phyloP scores from a whole-genome alignment of 2,888 invertebrate genomes.

The Megastigmus dorsalis region DNA sequence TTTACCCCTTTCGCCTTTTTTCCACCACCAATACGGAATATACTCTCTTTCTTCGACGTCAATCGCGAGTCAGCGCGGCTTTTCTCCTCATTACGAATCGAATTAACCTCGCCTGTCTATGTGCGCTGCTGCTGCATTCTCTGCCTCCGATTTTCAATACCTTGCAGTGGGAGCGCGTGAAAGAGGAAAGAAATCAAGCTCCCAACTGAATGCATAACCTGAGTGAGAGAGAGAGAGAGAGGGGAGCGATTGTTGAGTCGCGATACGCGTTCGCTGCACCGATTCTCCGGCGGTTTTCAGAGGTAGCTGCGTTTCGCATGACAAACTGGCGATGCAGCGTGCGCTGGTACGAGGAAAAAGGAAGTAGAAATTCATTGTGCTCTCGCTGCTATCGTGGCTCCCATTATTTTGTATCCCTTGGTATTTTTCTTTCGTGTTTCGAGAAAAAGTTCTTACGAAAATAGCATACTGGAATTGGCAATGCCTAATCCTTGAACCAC shows the following conservation, averaged over 20 bases:
- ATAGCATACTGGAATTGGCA: too few relatives aligned
- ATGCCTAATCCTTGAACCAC: too few relatives aligned
- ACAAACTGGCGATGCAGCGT: not conserved
- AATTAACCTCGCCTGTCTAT: constrained; percentile 59
- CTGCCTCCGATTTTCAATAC: constrained; percentile 1
- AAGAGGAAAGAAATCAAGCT: constrained; percentile 23
- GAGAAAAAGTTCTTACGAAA: too few relatives aligned
- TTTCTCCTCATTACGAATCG: constrained; percentile 60
- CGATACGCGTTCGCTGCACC: not conserved
- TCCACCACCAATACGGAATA: constrained; percentile 22
- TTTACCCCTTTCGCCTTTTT: constrained; percentile 50
- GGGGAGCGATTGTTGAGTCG: not conserved
- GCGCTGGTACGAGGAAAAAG: not conserved
- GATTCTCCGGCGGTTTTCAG: not conserved
- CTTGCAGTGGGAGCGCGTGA: too few relatives aligned
- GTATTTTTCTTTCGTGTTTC: too few relatives aligned
- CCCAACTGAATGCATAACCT: constrained; percentile 13
- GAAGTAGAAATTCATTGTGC: constrained; percentile 24
- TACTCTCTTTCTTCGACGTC: constrained; percentile 55
- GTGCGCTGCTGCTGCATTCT: not conserved
- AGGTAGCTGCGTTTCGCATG: constrained; percentile 36
- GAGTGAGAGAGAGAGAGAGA: too few relatives aligned
- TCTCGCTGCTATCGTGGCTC: not conserved
- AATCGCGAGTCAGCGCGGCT: constrained; percentile 53
- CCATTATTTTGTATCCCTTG: too few relatives aligned